A percentile compares a stretch with the other conserved stretches of the same genome.
These are phyloP conservation scores for Microctonus hyperodae DNA, from an alignment of 2,888 invertebrate genomes.

Conservation along the genomic window DNA sequence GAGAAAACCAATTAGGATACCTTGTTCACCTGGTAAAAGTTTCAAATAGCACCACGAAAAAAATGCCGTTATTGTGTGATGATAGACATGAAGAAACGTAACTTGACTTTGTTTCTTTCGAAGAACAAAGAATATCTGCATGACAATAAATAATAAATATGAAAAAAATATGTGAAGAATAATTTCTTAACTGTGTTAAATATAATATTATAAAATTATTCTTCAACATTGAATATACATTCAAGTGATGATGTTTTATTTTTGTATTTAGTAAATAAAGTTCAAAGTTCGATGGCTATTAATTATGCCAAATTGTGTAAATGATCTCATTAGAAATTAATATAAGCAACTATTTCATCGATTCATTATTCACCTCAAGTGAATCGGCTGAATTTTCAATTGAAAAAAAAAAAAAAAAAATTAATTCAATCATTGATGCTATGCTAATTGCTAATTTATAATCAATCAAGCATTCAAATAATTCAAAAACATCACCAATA, in stretches of 20 bases:
- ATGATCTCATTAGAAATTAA: slow-evolving; percentile 2
- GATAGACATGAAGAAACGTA: slow-evolving; percentile 69
- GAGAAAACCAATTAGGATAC: slow-evolving; percentile 73
- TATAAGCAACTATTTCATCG: neutral
- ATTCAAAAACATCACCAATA: neutral
- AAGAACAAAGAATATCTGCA: slow-evolving; percentile 67
- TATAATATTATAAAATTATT: no score
- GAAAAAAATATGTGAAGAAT: neutral
- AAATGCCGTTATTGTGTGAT: slow-evolving; percentile 64
- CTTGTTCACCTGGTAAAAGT: slow-evolving; percentile 72
- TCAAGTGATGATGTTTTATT: neutral
- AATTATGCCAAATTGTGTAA: neutral
- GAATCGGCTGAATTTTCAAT: neutral
- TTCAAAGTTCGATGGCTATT: slow-evolving; percentile 12
- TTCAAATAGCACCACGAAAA: slow-evolving; percentile 64
- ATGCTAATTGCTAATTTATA: neutral
- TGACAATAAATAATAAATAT: neutral
- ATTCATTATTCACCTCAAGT: slow-evolving; percentile 1
- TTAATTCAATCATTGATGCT: neutral
- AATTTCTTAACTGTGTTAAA: neutral
- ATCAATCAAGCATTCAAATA: neutral
- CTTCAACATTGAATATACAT: no score
- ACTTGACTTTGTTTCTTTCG: slow-evolving; percentile 69
- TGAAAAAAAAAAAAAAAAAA: neutral
- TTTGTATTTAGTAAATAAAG: neutral